These are phyloP conservation scores for Ficedula albicollis DNA, from an alignment of 2,797 vertebrate genomes.

Conservation along the genomic window DNA sequence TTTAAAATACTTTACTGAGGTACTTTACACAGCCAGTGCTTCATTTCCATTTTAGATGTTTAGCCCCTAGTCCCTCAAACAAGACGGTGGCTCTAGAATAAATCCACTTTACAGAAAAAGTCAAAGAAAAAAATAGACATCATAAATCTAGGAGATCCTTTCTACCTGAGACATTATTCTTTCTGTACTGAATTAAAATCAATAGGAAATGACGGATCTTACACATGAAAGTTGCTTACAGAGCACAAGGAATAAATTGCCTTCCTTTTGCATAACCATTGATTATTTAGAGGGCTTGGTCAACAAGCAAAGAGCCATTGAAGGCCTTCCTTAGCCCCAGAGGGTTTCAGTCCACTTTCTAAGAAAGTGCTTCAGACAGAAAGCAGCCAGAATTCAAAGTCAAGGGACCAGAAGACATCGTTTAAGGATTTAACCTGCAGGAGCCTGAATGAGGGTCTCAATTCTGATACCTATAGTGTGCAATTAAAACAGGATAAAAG, in stretches of 20 bases:
- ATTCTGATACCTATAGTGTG: accelerated
- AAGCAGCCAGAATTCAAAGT: neutral
- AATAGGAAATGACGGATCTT: neutral
- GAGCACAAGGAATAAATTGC: neutral
- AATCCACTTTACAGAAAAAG: neutral
- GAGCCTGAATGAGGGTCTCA: neutral
- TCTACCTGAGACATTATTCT: neutral
- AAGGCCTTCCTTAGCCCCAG: neutral
- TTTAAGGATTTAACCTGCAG: neutral
- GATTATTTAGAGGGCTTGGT: neutral
- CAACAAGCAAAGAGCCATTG: neutral
- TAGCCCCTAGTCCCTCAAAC: neutral
- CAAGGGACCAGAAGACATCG: neutral
- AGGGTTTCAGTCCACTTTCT: neutral
- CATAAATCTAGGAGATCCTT: neutral
- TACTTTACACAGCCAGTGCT: neutral
- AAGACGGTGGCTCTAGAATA: neutral
- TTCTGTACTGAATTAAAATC: neutral
- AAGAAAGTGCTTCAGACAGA: neutral
- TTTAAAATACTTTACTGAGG: neutral
- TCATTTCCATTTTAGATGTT: neutral
- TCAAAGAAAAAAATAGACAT: neutral
- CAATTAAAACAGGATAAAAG: neutral
- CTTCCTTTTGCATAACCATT: neutral
- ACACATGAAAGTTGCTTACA: neutral